Conservation (phyloP, 2,797 vertebrate species). For the Anniella stebbinsi region DNA sequence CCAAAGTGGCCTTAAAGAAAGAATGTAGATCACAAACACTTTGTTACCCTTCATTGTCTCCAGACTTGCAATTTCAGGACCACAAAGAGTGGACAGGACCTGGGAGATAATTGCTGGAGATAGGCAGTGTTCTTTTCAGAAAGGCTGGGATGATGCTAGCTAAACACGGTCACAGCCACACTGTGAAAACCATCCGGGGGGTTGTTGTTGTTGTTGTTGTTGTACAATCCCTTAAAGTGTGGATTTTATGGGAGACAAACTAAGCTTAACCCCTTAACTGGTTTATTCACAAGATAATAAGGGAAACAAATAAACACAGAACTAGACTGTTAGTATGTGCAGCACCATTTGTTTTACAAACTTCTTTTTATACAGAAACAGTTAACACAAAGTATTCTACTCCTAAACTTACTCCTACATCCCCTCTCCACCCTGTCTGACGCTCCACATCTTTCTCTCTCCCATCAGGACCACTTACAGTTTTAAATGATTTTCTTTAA, state of each 20-base stretch:
- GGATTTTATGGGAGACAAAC: background rate
- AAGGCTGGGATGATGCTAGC: background rate
- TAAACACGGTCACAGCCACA: background rate
- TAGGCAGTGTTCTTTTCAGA: background rate
- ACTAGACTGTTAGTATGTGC: background rate
- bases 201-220: too few relatives aligned
- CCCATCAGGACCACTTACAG: background rate
- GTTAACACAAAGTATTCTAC: background rate
- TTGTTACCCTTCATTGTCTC: background rate
- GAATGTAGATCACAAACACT: background rate
- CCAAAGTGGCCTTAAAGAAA: background rate
- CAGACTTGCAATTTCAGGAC: slow-evolving; percentile 28
- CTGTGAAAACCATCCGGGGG: background rate
- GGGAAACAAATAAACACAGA: background rate
- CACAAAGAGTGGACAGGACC: slow-evolving; percentile 34
- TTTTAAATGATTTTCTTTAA: background rate
- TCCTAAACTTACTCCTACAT: background rate
- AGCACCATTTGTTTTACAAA: background rate
- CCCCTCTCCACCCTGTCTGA: background rate
- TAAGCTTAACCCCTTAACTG: background rate
- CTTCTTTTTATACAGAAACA: background rate
- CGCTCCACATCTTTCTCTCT: background rate
- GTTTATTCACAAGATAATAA: background rate
- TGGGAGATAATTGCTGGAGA: background rate
- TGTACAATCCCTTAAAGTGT: background rate